phyloP scores from a whole-genome alignment of 1,140 invertebrate species.

The Drosophila bifasciata region DNA sequence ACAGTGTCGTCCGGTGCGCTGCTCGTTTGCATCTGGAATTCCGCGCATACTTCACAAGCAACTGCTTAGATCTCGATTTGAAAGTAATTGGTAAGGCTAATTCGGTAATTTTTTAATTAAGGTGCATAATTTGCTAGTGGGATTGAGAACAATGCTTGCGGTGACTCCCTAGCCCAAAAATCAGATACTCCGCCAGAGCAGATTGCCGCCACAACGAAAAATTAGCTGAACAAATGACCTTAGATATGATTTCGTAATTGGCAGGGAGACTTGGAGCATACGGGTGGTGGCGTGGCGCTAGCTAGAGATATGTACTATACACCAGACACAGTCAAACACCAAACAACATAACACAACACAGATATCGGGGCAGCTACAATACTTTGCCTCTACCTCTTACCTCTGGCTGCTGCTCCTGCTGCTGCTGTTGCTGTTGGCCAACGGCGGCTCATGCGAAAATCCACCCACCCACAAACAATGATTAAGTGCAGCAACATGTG shows the following conservation, averaged over 20 bases:
- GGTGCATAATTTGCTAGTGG: constrained; percentile 25
- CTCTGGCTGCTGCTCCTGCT: constrained; percentile 1
- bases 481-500: constrained; percentile 79
- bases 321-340: constrained; percentile 8
- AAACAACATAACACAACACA: constrained; percentile 26
- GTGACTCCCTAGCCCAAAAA: constrained; percentile 9
- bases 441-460: constrained; percentile 70
- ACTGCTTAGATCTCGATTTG: constrained; percentile 4
- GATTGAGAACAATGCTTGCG: constrained; percentile 35
- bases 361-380: constrained; percentile 26
- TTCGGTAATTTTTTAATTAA: constrained; percentile 43
- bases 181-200: not conserved
- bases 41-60: constrained; percentile 30
- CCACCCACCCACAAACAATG: constrained; percentile 79
- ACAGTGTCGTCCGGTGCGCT: constrained; percentile 49
- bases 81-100: constrained; percentile 42
- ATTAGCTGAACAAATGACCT: constrained; percentile 79
- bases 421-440: constrained; percentile 52
- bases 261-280: constrained; percentile 55
- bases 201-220: constrained; percentile 46
- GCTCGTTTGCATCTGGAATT: constrained; percentile 44
- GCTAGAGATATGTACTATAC: constrained; percentile 1
- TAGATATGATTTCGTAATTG: constrained; percentile 82
- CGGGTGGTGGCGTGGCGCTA: constrained; percentile 15
- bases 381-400: constrained; percentile 1